Evolutionary conservation across 1,140 invertebrate species (phyloP).

Genomic region (Mactra quadrangularis): DNA sequence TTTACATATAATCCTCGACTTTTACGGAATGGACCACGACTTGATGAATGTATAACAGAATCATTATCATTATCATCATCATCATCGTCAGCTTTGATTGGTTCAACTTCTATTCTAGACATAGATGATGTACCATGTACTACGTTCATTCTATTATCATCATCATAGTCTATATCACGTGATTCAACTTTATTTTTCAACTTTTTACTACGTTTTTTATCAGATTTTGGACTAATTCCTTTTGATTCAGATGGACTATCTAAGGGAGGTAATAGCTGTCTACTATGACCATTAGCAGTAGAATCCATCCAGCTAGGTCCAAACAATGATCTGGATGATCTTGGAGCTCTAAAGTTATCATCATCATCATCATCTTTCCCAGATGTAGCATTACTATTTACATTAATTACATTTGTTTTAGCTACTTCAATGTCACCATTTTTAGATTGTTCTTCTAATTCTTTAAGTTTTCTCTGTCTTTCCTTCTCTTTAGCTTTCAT

Average conservation of each 20-base stretch:
- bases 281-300: not conserved
- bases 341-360: conserved; percentile 30
- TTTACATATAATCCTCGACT: conserved; percentile 38
- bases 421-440: not conserved
- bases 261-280: conserved; percentile 54
- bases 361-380: conserved; percentile 26
- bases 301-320: conserved; percentile 25
- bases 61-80: conserved; percentile 37
- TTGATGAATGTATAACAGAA: not conserved
- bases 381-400: not conserved
- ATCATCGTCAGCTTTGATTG: not conserved
- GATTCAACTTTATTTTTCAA: conserved; percentile 38
- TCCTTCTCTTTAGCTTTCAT: conserved; percentile 54
- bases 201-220: conserved; percentile 44
- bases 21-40: conserved; percentile 26
- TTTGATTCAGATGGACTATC: not conserved
- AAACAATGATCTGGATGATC: conserved; percentile 41
- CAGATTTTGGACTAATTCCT: conserved; percentile 6
- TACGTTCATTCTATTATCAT: not conserved
- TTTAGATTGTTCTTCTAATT: conserved; percentile 32
- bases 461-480: conserved; percentile 50
- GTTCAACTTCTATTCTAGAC: conserved; percentile 43
- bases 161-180: conserved; percentile 7
- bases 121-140: conserved; percentile 15
- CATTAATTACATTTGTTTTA: not conserved